Evolutionary conservation across 2,888 invertebrate genomes (phyloP).

Genomic region (Calliopum simillimum): DNA sequence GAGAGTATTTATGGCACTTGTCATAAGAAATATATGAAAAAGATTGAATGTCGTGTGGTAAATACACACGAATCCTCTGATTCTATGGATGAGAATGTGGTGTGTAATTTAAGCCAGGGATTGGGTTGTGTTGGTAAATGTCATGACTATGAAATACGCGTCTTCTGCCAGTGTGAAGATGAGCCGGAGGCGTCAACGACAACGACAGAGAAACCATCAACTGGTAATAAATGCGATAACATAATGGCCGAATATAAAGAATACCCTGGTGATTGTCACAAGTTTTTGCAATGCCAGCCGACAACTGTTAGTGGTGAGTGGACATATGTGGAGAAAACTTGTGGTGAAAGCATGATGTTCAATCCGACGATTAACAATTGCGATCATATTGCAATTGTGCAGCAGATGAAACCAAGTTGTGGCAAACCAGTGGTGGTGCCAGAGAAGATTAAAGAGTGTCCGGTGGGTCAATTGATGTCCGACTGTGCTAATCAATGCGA

Average conservation of each 20-base stretch:
- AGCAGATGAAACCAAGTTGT: constrained; percentile 73
- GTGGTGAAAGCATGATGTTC: constrained; percentile 75
- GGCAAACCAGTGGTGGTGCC: constrained; percentile 47
- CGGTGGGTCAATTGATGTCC: constrained; percentile 71
- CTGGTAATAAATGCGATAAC: constrained; percentile 61
- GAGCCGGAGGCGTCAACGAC: constrained; percentile 39
- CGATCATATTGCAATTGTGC: constrained; percentile 74
- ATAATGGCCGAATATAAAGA: constrained; percentile 71
- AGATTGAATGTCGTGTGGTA: constrained; percentile 82
- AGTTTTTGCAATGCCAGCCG: constrained; percentile 78
- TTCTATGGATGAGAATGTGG: constrained; percentile 79
- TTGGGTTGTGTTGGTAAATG: constrained; percentile 78
- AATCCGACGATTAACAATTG: constrained; percentile 75
- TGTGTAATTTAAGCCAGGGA: constrained; percentile 81
- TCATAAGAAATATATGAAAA: constrained; percentile 72
- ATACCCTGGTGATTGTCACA: constrained; percentile 75
- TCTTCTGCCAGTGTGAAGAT: constrained; percentile 74
- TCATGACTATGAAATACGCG: constrained; percentile 85
- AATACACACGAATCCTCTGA: constrained; percentile 73
- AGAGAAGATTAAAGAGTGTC: constrained; percentile 50
- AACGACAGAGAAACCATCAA: constrained; percentile 56
- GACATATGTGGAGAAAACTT: constrained; percentile 74
- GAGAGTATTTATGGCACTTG: constrained; percentile 71
- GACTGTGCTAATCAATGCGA: constrained; percentile 81
- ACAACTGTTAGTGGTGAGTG: constrained; percentile 63